phyloP scores from a whole-genome alignment of 2,797 vertebrate species.

The Phrynocephalus vlangalii region DNA sequence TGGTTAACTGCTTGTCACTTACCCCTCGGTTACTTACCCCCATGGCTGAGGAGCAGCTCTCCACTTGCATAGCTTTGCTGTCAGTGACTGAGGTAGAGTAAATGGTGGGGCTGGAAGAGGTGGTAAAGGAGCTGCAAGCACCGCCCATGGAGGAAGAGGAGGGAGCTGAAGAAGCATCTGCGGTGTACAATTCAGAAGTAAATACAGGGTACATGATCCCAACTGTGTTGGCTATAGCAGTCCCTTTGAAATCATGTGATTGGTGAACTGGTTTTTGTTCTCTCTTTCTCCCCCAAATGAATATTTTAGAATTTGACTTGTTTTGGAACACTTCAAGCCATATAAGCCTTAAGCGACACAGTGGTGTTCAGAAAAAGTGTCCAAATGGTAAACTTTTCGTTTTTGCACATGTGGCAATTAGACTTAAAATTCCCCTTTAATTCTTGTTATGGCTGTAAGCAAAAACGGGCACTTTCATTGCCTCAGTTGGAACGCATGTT shows the following conservation, averaged over 20 bases:
- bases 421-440: conserved; percentile 68
- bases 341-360: conserved; percentile 63
- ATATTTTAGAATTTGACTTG: conserved; percentile 80
- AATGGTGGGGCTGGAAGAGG: conserved; percentile 94
- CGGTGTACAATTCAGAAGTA: conserved; percentile 94
- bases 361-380: conserved; percentile 67
- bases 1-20: conserved; percentile 84
- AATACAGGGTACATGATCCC: conserved; percentile 86
- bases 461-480: conserved; percentile 76
- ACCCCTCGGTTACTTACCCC: conserved; percentile 86
- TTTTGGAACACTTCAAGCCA: conserved; percentile 78
- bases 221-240: conserved; percentile 89
- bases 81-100: conserved; percentile 92
- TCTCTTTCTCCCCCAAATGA: conserved; percentile 73
- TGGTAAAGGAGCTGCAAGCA: conserved; percentile 98
- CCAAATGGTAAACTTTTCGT: conserved; percentile 69
- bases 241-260: conserved; percentile 88
- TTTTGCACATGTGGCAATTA: conserved; percentile 58
- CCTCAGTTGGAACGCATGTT: conserved; percentile 73
- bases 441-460: conserved; percentile 74
- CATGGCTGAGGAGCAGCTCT: conserved; percentile 88
- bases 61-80: conserved; percentile 88
- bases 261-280: conserved; percentile 76
- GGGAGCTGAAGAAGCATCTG: conserved; percentile 98
- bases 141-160: conserved; percentile 97